Percentiles rank a stretch among this genome's conserved stretches.
Conservation (phyloP, 2,888 invertebrate species). For the Phortica okadai region DNA sequence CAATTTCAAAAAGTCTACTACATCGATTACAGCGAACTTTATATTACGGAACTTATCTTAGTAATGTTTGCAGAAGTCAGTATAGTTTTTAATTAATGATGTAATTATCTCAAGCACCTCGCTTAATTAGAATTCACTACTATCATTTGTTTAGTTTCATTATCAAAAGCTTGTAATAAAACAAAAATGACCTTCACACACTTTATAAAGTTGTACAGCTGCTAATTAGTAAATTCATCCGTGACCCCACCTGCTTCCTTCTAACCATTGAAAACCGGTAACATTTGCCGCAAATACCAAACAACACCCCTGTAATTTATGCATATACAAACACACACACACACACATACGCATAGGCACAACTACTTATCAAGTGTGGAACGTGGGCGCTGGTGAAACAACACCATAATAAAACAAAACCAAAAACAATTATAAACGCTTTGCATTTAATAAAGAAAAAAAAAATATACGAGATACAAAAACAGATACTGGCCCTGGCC, state of each 20-base stretch:
- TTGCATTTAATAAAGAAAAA: neutral
- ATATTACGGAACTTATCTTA: too few species aligned
- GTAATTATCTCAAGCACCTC: too few species aligned
- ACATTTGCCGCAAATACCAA: neutral
- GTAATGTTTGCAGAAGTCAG: too few species aligned
- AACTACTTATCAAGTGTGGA: neutral
- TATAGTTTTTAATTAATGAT: too few species aligned
- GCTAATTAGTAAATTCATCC: neutral
- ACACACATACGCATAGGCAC: neutral
- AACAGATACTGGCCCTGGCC: constrained; percentile 14
- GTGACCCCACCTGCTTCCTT: neutral
- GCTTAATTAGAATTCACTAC: too few species aligned
- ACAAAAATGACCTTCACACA: neutral
- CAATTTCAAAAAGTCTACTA: too few species aligned
- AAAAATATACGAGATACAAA: neutral
- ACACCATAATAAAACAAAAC: constrained; percentile 1
- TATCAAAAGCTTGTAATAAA: too few species aligned
- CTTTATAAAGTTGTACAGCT: neutral
- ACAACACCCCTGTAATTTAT: constrained; percentile 17
- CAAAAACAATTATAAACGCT: neutral
- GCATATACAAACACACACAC: neutral
- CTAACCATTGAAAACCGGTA: neutral
- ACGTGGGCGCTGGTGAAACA: neutral
- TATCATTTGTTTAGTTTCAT: too few species aligned
- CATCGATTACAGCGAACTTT: too few species aligned